phyloP scores from a whole-genome alignment of 2,888 invertebrate genomes.

The Lacanobia oleracea region DNA sequence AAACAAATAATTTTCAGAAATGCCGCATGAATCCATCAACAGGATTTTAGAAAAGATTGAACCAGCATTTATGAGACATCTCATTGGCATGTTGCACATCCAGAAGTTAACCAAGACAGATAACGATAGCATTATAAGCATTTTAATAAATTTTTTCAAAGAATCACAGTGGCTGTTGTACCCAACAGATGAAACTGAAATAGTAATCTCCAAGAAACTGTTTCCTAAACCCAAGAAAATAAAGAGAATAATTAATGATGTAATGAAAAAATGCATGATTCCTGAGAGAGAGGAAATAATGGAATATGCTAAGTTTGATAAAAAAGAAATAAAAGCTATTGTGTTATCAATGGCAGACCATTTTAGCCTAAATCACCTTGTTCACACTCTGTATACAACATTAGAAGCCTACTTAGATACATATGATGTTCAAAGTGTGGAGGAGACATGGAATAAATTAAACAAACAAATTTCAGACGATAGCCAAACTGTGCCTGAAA shows the following conservation, averaged over 20 bases:
- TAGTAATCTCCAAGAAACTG: slow-evolving; percentile 65
- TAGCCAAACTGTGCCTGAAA: slow-evolving; percentile 57
- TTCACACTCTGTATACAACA: slow-evolving; percentile 78
- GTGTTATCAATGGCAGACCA: slow-evolving; percentile 42
- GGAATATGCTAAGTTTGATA: slow-evolving; percentile 72
- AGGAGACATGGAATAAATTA: slow-evolving; percentile 76
- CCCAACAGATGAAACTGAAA: slow-evolving; percentile 60
- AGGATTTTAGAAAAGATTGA: slow-evolving; percentile 80
- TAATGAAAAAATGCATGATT: slow-evolving; percentile 70
- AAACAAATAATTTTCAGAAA: slow-evolving; percentile 73
- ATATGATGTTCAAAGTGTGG: slow-evolving; percentile 77
- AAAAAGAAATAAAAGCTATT: slow-evolving; percentile 22
- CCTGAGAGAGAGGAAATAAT: slow-evolving; percentile 33
- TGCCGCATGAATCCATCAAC: slow-evolving; percentile 77
- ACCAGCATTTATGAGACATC: slow-evolving; percentile 80
- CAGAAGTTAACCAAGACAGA: slow-evolving; percentile 71
- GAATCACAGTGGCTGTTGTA: slow-evolving; percentile 73
- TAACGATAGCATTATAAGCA: slow-evolving; percentile 75
- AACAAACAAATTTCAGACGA: slow-evolving; percentile 72
- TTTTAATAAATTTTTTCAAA: slow-evolving; percentile 75
- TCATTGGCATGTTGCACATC: slow-evolving; percentile 75
- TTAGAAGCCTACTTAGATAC: slow-evolving; percentile 82
- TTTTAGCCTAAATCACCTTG: slow-evolving; percentile 67
- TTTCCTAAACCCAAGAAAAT: slow-evolving; percentile 67
- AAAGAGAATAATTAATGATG: slow-evolving; percentile 69